Percentiles rank a stretch among this genome's conserved stretches.
Conservation (phyloP, 2,797 vertebrate genomes). For the Limosa lapponica region DNA sequence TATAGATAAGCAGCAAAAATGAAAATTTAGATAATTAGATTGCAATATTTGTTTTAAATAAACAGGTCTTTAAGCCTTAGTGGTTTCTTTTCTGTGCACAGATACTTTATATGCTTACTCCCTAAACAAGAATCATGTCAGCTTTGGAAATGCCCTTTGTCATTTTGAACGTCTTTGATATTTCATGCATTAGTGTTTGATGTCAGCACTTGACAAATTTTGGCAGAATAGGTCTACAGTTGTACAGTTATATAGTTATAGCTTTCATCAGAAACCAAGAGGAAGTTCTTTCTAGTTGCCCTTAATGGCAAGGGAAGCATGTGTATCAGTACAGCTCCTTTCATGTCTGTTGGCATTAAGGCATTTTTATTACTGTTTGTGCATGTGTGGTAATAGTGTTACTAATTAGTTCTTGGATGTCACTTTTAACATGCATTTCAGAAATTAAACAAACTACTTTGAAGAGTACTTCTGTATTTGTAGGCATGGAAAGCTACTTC, state of each 20-base stretch:
- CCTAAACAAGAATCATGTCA: background rate
- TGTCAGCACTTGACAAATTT: background rate
- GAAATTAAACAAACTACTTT: background rate
- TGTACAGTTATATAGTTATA: background rate
- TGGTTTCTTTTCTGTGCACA: background rate
- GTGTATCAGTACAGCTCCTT: background rate
- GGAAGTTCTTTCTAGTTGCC: background rate
- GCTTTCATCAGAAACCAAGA: background rate
- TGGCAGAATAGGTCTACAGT: background rate
- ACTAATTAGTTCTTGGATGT: background rate
- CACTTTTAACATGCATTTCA: background rate
- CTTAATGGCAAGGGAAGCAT: background rate
- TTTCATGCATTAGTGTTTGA: background rate
- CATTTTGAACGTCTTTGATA: background rate
- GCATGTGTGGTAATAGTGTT: background rate
- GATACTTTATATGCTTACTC: background rate
- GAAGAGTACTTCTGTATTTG: background rate
- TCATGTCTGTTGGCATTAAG: background rate
- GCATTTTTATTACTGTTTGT: background rate
- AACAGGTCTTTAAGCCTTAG: background rate
- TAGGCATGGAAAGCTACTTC: background rate
- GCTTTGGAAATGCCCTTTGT: background rate
- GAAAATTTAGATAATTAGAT: background rate
- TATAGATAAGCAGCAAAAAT: background rate
- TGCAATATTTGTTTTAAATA: background rate